Evolutionary conservation across 2,888 invertebrate genomes (phyloP).

Genomic region (Aleiodes testaceus): DNA sequence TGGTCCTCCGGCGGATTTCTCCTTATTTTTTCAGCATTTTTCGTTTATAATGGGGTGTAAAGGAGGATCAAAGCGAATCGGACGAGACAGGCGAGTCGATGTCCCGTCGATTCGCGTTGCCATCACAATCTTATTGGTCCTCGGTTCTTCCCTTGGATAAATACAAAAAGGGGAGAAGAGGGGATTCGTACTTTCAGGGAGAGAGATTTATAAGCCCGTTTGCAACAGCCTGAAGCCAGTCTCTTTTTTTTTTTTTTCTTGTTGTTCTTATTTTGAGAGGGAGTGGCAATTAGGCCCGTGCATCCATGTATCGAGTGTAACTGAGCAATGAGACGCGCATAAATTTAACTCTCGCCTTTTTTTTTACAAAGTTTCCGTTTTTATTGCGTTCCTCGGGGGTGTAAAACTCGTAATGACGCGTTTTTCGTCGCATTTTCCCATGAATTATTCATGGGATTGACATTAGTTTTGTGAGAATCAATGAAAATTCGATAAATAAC

Average conservation of each 20-base stretch:
- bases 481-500: no score
- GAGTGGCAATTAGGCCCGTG: neutral
- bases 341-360: constrained; percentile 41
- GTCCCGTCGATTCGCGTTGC: constrained; percentile 35
- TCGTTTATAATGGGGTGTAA: constrained; percentile 18
- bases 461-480: no score
- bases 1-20: constrained; percentile 8
- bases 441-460: no score
- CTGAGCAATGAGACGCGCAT: constrained; percentile 38
- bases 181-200: constrained; percentile 28
- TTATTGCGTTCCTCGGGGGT: no score
- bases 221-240: constrained; percentile 31
- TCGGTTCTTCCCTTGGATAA: constrained; percentile 27
- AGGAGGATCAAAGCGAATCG: constrained; percentile 33
- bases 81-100: constrained; percentile 27
- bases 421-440: no score
- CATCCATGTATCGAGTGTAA: constrained; percentile 2
- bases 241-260: constrained; percentile 38
- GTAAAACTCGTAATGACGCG: no score
- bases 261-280: neutral
- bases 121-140: constrained; percentile 31
- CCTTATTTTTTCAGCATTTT: neutral
- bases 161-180: neutral
- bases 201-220: constrained; percentile 40
- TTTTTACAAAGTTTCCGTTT: neutral